phyloP scores from a whole-genome alignment of 2,888 invertebrate species.

The Vanessa cardui region DNA sequence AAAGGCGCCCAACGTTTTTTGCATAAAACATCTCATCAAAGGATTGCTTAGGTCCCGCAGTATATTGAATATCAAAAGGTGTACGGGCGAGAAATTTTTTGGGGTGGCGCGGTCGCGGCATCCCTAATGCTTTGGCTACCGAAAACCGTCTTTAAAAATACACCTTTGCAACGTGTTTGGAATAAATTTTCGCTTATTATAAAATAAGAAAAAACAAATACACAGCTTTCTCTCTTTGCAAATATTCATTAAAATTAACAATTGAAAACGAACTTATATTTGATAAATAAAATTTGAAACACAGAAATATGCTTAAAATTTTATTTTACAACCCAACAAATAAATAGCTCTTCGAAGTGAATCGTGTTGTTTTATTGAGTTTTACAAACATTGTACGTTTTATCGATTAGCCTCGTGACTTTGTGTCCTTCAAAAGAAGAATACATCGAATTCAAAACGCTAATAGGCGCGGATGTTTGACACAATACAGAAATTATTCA shows the following conservation, averaged over 20 bases:
- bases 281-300: no score
- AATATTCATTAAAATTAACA: slow-evolving; percentile 33
- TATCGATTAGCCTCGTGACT: slow-evolving; percentile 7
- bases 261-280: background rate
- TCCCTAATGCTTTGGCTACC: slow-evolving; percentile 71
- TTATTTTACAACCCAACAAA: slow-evolving; percentile 6
- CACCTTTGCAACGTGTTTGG: slow-evolving; percentile 76
- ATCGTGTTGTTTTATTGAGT: background rate
- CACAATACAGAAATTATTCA: slow-evolving; percentile 52
- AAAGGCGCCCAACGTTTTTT: slow-evolving; percentile 80
- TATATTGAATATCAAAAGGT: slow-evolving; percentile 83
- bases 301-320: no score
- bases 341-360: background rate
- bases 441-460: slow-evolving; percentile 29
- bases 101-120: slow-evolving; percentile 64
- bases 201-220: slow-evolving; percentile 44
- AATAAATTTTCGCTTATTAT: slow-evolving; percentile 65
- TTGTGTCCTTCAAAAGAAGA: slow-evolving; percentile 22
- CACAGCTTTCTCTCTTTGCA: slow-evolving; percentile 33
- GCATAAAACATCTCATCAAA: slow-evolving; percentile 84
- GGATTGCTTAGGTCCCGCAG: slow-evolving; percentile 78
- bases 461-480: slow-evolving; percentile 29
- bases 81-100: slow-evolving; percentile 72
- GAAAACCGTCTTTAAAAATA: slow-evolving; percentile 80
- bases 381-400: background rate